These are phyloP conservation scores for Sceloporus tristichus DNA, from an alignment of 2,113 vertebrate genomes.

Conservation along the genomic window DNA sequence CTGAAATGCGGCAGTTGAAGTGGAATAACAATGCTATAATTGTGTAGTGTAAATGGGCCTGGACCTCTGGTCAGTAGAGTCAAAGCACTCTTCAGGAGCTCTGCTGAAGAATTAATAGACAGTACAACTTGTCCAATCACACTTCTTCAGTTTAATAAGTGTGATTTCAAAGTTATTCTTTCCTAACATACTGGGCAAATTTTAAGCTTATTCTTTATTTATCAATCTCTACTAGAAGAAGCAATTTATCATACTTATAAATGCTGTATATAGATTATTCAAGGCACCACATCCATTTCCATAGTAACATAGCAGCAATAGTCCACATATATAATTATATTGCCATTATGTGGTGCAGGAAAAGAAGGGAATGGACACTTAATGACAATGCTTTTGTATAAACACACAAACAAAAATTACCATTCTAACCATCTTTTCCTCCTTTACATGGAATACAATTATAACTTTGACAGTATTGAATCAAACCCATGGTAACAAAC, in stretches of 20 bases:
- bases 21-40: too few relatives aligned
- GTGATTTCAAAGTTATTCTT: background rate
- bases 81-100: too few relatives aligned
- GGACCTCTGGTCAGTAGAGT: background rate
- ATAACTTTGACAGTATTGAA: background rate
- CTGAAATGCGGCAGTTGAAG: too few relatives aligned
- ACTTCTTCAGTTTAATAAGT: background rate
- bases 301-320: slow-evolving; percentile 61
- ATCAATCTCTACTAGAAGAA: slow-evolving; percentile 42
- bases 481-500: slow-evolving; percentile 28
- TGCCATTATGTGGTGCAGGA: slow-evolving; percentile 40
- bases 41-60: too few relatives aligned
- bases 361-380: slow-evolving; percentile 56
- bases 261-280: slow-evolving; percentile 46
- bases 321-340: slow-evolving; percentile 66
- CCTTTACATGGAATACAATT: slow-evolving; percentile 34
- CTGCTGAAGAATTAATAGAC: slow-evolving; percentile 15
- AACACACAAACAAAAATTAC: slow-evolving; percentile 59
- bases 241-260: slow-evolving; percentile 45
- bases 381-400: slow-evolving; percentile 63
- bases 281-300: slow-evolving; percentile 59
- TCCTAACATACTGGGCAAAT: slow-evolving; percentile 15
- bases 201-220: background rate
- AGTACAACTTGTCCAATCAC: slow-evolving; percentile 20
- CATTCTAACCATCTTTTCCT: slow-evolving; percentile 1